Base-by-base conservation (phyloP, 2,797 vertebrate genomes). In the Acanthurus lineatus region DNA sequence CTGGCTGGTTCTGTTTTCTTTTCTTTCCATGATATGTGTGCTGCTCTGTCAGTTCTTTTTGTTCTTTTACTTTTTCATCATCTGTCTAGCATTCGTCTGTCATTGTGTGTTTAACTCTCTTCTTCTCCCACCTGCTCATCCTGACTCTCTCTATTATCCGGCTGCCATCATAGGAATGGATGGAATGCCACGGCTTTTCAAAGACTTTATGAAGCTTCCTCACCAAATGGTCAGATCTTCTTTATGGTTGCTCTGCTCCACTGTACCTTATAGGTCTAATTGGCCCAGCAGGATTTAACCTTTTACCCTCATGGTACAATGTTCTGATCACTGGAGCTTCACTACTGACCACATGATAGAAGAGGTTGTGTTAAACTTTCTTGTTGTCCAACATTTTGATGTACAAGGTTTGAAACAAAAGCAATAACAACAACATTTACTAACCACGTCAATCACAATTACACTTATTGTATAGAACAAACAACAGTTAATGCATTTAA, bases 41-140 rank as follows among this genome's bases (percentile, higher is more conserved):
- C 60, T 67, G 53, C 71, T 48, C 59, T 66, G 73, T 85, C 73
- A 53, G 42, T 84, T 70, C 49, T 82, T 77, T 83, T 70, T 73
- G 59, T 76, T 81, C 52, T 77, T 44, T 81, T 44, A 28, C 57
- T 69, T 76, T 77, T 71, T 76, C 42, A 77, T 80, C 59, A 59
- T 80, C 52, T 77, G 71, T 72, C 62, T 60, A 9, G 14, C 19
- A 62, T 69, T 32, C 61, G 59, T 77, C 45, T 51, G 35, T 58
- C 20, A 73, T 74, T 76, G 51, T 32, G 45, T 73, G 66, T 73
- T 54, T 61, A 60, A 62, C 17, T 61, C 32, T 64, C 35, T n/a
- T 20, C 12, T 32, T 48, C 38, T 62, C 53, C 72, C 35, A 20
- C 69, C 53, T 48, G 66, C 75, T 83, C 45, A 54, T 40, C 59